Evolutionary conservation across 2,113 vertebrate genomes (phyloP), one percentile per base, ranked within the genome.

Genomic region (Sinocyclocheilus rhinocerous): DNA sequence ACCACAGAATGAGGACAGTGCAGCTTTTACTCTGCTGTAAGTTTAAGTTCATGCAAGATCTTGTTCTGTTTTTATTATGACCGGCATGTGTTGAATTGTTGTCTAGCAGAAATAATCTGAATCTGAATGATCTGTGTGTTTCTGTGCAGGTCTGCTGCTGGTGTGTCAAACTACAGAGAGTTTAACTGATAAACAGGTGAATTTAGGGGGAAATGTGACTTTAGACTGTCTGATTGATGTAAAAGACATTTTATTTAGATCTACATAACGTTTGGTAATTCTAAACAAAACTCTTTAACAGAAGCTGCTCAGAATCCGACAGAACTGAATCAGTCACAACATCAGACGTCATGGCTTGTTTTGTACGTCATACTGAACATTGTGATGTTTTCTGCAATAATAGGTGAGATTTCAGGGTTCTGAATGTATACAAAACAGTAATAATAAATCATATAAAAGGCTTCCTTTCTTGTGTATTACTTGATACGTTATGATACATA

Each of bases 181-280:
- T n/a, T 61, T n/a, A 20, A 82, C 36, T 26, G 33, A 81, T 22
- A 50, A 45, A 70, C 55, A 1, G 36, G 81, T 89, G 11, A 16
- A 84, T 79, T 87, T 86, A 76, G 86, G 81, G 5, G 29, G 59
- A 50, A 87, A 85, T 24, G 70, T 86, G 61, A 88, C 81, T 61
- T 29, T 29, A 29, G 29, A 29, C 29, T 88, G 89, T 86, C 75
- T 36, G 6, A 2, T 77, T 26, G 5, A 3, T 84, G 16, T 18
- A 15, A 75, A 1, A 2, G 12, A 84, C 0, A 45, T 84, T 12
- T 65, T n/a, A n/a, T n/a, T n/a, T n/a, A n/a, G n/a, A n/a, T n/a
- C n/a, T n/a, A n/a, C n/a, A n/a, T n/a, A n/a, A n/a, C n/a, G n/a
- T n/a, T n/a, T n/a, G n/a, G n/a, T n/a, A n/a, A n/a, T n/a, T n/a